A percentile compares a stretch with the other conserved stretches of the same genome.
Evolutionary conservation across 1,140 invertebrate species (phyloP).

Genomic region (Mizuhopecten yessoensis): DNA sequence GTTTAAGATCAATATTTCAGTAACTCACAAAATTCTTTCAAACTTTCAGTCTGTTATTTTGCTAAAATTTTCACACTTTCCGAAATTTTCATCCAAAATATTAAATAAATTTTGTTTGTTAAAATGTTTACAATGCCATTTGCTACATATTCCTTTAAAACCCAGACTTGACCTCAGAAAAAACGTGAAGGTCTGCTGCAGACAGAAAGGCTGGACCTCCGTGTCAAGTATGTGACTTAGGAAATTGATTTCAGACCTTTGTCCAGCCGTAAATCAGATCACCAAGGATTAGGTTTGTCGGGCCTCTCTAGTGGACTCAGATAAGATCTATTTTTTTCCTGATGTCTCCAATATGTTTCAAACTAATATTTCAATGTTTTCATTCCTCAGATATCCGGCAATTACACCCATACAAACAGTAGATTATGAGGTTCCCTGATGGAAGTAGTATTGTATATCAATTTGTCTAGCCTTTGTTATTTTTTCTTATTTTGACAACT

Average conservation of each 20-base stretch:
- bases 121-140: too few relatives aligned
- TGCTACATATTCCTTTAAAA: too few relatives aligned
- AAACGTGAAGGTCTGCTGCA: background rate
- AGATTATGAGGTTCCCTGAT: background rate
- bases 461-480: background rate
- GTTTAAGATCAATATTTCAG: too few relatives aligned
- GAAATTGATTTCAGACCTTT: constrained; percentile 10
- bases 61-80: too few relatives aligned
- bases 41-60: too few relatives aligned
- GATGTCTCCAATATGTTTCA: constrained; percentile 18
- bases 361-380: constrained; percentile 1
- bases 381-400: background rate
- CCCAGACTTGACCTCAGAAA: background rate
- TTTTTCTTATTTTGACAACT: background rate
- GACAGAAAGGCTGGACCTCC: background rate
- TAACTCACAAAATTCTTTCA: too few relatives aligned
- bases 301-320: background rate
- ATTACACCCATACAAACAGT: background rate
- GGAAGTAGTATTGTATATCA: background rate
- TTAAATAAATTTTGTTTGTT: too few relatives aligned
- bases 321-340: background rate
- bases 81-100: too few relatives aligned
- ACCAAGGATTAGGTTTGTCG: background rate
- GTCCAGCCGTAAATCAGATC: background rate
- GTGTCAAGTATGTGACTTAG: constrained; percentile 20